Evolutionary conservation across 2,797 vertebrate species (phyloP).

Genomic region (Odontamblyopus lacepedii): DNA sequence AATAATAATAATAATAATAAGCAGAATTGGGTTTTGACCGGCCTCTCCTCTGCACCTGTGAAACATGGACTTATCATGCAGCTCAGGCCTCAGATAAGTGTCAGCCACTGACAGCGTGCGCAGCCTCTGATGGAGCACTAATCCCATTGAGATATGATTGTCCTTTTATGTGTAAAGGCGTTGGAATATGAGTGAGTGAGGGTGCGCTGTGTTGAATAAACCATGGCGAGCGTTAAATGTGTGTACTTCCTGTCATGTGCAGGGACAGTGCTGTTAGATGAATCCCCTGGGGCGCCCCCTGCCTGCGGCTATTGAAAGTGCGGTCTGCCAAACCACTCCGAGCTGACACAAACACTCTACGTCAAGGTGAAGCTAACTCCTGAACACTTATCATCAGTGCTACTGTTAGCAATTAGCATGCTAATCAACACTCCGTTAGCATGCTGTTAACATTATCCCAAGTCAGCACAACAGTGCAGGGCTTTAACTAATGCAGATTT

Average conservation of each 20-base stretch:
- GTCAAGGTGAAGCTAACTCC: slow-evolving; percentile 22
- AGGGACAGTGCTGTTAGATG: slow-evolving; percentile 43
- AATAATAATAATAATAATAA: not conserved
- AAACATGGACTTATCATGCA: slow-evolving; percentile 52
- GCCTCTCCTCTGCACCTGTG: not conserved
- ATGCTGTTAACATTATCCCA: slow-evolving; percentile 21
- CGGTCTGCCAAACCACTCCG: slow-evolving; percentile 40
- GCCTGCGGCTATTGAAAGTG: slow-evolving; percentile 45
- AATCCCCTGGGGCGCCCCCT: slow-evolving; percentile 32
- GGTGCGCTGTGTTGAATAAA: slow-evolving; percentile 47
- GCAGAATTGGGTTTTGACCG: not conserved
- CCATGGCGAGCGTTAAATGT: slow-evolving; percentile 40
- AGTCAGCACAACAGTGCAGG: slow-evolving; percentile 37
- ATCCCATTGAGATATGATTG: slow-evolving; percentile 46
- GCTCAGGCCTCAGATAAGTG: slow-evolving; percentile 33
- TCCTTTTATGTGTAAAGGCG: slow-evolving; percentile 48
- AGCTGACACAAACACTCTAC: slow-evolving; percentile 46
- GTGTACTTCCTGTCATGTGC: slow-evolving; percentile 32
- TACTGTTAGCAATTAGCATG: slow-evolving; percentile 24
- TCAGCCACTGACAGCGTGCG: slow-evolving; percentile 53
- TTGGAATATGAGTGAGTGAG: slow-evolving; percentile 33
- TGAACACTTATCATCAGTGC: slow-evolving; percentile 2
- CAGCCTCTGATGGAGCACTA: slow-evolving; percentile 49
- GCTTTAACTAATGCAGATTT: not conserved
- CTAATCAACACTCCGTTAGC: slow-evolving; percentile 25